Evolutionary conservation across 2,888 invertebrate genomes (phyloP).

Genomic region (Phlogophora meticulosa): DNA sequence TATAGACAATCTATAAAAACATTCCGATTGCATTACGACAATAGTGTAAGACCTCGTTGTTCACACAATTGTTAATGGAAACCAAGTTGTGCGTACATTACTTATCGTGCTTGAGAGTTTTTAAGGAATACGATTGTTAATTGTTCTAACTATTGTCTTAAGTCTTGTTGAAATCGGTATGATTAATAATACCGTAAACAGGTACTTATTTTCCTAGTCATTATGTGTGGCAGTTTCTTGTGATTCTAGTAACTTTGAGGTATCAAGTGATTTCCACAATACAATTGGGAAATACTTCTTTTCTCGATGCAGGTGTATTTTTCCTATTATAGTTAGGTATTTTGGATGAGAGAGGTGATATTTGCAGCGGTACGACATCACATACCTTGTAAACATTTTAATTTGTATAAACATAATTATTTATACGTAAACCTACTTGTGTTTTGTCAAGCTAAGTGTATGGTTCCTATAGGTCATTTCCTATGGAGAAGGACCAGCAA

Average conservation of each 20-base stretch:
- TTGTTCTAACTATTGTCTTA: constrained; percentile 37
- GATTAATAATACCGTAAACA: constrained; percentile 49
- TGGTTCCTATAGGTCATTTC: too few relatives aligned
- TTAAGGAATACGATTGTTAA: constrained; percentile 44
- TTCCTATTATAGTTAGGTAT: too few relatives aligned
- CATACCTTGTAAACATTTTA: too few relatives aligned
- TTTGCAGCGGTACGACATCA: too few relatives aligned
- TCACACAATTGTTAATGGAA: constrained; percentile 31
- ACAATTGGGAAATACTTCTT: constrained; percentile 1
- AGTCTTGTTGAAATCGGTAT: constrained; percentile 30
- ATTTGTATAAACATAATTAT: too few relatives aligned
- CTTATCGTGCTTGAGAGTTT: constrained; percentile 15
- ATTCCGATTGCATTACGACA: background rate
- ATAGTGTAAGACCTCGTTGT: background rate
- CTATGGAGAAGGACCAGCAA: too few relatives aligned
- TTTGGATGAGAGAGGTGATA: too few relatives aligned
- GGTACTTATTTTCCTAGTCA: constrained; percentile 8
- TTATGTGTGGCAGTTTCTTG: constrained; percentile 31
- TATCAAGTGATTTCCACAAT: background rate
- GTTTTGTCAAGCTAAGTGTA: too few relatives aligned
- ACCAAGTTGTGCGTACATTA: background rate
- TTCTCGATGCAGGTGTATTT: background rate
- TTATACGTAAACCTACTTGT: too few relatives aligned
- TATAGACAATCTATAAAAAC: constrained; percentile 26
- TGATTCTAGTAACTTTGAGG: background rate